These are phyloP conservation scores for Poliocrania exsul DNA, from an alignment of 2,797 vertebrate genomes.

Conservation along the genomic window DNA sequence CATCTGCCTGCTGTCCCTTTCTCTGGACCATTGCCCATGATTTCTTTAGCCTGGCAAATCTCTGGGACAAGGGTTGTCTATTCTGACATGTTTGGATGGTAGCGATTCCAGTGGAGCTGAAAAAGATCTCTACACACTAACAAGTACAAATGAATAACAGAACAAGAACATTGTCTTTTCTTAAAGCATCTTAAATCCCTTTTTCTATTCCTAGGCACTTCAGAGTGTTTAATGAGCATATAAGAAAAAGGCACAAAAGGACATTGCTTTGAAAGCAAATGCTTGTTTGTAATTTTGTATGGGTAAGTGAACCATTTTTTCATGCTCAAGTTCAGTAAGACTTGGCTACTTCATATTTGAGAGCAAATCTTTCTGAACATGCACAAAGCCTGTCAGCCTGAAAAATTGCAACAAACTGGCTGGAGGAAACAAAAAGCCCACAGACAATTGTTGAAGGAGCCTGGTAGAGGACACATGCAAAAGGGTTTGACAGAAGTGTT, in stretches of 20 bases:
- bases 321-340: not conserved
- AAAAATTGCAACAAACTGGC: not conserved
- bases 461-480: not conserved
- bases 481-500: not conserved
- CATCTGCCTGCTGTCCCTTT: slow-evolving; percentile 23
- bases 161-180: slow-evolving; percentile 3
- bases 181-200: slow-evolving; percentile 35
- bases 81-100: slow-evolving; percentile 9
- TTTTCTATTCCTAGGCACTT: slow-evolving; percentile 1
- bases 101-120: not conserved
- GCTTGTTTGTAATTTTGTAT: slow-evolving; percentile 26
- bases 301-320: slow-evolving; percentile 29
- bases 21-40: slow-evolving; percentile 20
- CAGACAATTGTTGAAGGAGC: not conserved
- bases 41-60: slow-evolving; percentile 34
- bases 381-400: slow-evolving; percentile 22
- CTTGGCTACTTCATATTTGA: slow-evolving; percentile 21
- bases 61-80: not conserved
- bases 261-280: not conserved
- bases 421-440: slow-evolving; percentile 11
- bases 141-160: slow-evolving; percentile 36
- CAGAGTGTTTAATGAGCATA: not conserved
- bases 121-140: slow-evolving; percentile 8
- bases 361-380: slow-evolving; percentile 25
- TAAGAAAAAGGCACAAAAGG: not conserved